Evolutionary conservation across 2,797 vertebrate species (phyloP), one percentile per base, ranked within the genome.

Genomic region (Ctenopoma multispine): DNA sequence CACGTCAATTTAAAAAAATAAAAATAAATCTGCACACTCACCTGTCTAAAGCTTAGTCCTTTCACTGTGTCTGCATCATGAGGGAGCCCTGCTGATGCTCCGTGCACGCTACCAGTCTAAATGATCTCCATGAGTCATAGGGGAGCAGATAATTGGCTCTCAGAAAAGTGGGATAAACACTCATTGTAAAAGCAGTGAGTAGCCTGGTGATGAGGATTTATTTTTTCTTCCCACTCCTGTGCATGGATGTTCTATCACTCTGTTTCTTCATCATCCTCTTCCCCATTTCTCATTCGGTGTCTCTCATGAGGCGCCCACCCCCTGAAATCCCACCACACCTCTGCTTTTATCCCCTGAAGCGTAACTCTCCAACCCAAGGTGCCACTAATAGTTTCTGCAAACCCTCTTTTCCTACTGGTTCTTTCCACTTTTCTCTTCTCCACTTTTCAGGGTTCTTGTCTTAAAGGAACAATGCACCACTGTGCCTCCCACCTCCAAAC

Each of bases 81-180:
- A 51, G 24, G 27, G 38, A 73, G 81, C 64, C 82, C 66, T 66
- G 81, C 81, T 69, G 73, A 14, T 0, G 75, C 79, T 83, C 81
- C 83, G 77, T 68, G 31, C 81, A 81, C 62, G 43, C 82, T 77
- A 76, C 81, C 86, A 64, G 89, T 79, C 88, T 91, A 80, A 87
- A 91, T 90, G 79, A 92, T 90, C 86, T 92, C 86, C 83, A 87
- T 86, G 88, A 84, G 73, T 92, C 89, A 89, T 41, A 85, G 67
- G 68, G 81, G 81, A 87, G 64, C 65, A 82, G 79, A 89, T 90
- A 90, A 94, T 82, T 92, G 85, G 74, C 81, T 91, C 87, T 92
- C 87, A 82, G 84, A 87, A 90, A 89, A 92, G 88, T 84, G 86
- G 75, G 75, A 77, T 89, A 91, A 94, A 92, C 87, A 91, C 85